Evolutionary conservation across 2,113 vertebrate genomes (phyloP), one percentile per base, ranked within the genome.

Genomic region (Crotalus horridus): DNA sequence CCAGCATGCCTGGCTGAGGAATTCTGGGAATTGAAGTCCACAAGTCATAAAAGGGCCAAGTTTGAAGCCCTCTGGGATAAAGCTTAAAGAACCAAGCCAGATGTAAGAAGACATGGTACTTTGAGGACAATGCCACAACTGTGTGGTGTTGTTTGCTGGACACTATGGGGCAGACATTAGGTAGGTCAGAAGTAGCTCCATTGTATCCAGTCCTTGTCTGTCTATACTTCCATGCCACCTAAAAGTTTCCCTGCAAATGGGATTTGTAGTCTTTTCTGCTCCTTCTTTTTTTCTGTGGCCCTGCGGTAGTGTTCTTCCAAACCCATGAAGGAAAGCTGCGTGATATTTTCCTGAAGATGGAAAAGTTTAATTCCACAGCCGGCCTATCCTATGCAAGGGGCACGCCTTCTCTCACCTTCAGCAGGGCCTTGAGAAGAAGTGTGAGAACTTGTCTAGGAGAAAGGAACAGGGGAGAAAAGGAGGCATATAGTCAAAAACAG

Each of bases 401-500:
- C 26, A 43, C 61, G 55, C 29, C 46, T 81, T 55, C 89, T 89
- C 23, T 90, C 61, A 90, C 91, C 95, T 94, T 93, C n/a, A 91
- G 0, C 4, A 89, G 89, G 87, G 61, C 54, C 59, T 0, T 1
- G 29, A 21, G 86, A 64, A 85, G 94, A 95, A 90, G 92, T 0
- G 21, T 59, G 90, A 91, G 87, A 88, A 89, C 2, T 91, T 48
- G 89, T 94, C 89, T 96, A 94, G 95, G 26, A 46, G 55, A n/a
- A 24, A 33, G 33, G 20, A 20, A 4, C 9, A 29, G 39, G 53
- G 26, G 43, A 23, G 56, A 15, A 95, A 94, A 92, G 95, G 90
- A 96, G 97, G 95, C 96, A 96, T 96, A 96, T 97, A 97, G 97
- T 97, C 97, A 97, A 98, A 51, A 98, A 98, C 98, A 97, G 97